Conservation (phyloP, 2,888 invertebrate genomes). For the Thumatha senex region DNA sequence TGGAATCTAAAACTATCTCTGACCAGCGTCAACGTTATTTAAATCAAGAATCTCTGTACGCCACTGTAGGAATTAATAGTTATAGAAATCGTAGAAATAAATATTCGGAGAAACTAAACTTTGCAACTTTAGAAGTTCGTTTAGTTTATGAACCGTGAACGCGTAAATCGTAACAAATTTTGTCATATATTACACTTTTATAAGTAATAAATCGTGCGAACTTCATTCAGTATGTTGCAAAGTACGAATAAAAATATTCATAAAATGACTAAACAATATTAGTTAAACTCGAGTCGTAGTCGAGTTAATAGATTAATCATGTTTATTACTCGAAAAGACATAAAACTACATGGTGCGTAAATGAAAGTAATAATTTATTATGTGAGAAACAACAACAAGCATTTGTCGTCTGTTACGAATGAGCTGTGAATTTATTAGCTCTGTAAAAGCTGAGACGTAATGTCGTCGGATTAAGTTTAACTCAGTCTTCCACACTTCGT, state of each 20-base stretch:
- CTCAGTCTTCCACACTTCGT: neutral
- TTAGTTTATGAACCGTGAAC: neutral
- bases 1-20: no score
- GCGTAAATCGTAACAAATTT: neutral
- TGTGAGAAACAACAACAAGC: constrained; percentile 34
- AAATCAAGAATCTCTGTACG: no score
- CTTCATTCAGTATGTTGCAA: neutral
- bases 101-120: neutral
- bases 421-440: constrained; percentile 27
- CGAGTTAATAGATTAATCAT: constrained; percentile 22
- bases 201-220: neutral
- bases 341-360: constrained; percentile 25
- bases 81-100: no score
- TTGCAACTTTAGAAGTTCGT: neutral
- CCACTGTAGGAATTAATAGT: no score
- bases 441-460: constrained; percentile 4
- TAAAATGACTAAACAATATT: constrained; percentile 4
- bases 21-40: no score
- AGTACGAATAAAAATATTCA: neutral
- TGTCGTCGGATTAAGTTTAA: constrained; percentile 3
- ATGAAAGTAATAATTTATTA: constrained; percentile 32
- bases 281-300: constrained; percentile 5
- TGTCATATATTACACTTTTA: neutral
- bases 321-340: constrained; percentile 30
- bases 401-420: constrained; percentile 31